phyloP scores from a whole-genome alignment of 23 tunicate genomes.

The Botrylloides violaceus region DNA sequence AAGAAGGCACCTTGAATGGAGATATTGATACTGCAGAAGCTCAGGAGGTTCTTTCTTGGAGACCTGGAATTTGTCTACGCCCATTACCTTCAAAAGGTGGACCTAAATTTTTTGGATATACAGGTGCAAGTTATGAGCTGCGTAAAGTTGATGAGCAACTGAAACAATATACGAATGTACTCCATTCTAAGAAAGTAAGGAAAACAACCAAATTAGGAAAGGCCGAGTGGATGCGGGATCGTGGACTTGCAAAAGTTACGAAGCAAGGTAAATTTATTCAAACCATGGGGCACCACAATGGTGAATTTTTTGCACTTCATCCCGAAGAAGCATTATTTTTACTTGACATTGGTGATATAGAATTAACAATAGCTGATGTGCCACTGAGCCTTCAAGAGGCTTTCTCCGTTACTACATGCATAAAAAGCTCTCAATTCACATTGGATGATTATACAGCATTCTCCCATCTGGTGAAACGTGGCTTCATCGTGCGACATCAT shows the following conservation, averaged over 20 bases:
- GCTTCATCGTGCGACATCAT: conserved; percentile 45
- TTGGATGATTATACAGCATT: conserved; percentile 58
- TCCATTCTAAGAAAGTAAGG: conserved; percentile 47
- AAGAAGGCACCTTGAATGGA: not conserved
- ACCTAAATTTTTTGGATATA: conserved; percentile 32
- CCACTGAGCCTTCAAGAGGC: conserved; percentile 64
- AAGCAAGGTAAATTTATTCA: conserved; percentile 84
- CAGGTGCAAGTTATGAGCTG: conserved; percentile 6
- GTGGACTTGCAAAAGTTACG: conserved; percentile 48
- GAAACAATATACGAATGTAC: conserved; percentile 8
- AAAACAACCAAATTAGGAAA: conserved; percentile 53
- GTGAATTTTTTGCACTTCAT: conserved; percentile 47
- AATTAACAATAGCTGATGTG: conserved; percentile 40
- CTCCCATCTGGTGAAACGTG: conserved; percentile 46
- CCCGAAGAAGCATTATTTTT: conserved; percentile 80
- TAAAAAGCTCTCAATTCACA: conserved; percentile 22
- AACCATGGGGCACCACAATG: conserved; percentile 49
- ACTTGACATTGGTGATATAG: conserved; percentile 80
- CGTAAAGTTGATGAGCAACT: conserved; percentile 16
- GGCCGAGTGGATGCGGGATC: conserved; percentile 68
- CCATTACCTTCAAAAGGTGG: conserved; percentile 51
- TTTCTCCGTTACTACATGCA: conserved; percentile 19
- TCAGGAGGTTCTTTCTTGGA: conserved; percentile 18
- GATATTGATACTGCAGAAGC: conserved; percentile 26
- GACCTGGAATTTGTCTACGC: conserved; percentile 24